Evolutionary conservation across 2,113 vertebrate species (phyloP).

Genomic region (Callopanchax toddi): DNA sequence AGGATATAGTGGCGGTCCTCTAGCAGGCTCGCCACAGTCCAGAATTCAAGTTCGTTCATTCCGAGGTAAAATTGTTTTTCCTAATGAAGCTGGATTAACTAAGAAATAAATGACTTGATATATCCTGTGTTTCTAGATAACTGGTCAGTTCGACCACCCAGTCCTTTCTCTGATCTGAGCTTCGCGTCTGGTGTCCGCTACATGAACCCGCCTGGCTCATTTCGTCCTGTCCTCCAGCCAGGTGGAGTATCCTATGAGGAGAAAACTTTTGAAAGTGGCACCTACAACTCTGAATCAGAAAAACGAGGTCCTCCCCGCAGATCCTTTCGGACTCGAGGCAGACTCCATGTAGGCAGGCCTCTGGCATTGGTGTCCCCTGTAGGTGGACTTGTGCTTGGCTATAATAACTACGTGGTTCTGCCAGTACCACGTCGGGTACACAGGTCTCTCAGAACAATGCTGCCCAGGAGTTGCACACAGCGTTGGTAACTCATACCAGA

Average conservation of each 20-base stretch:
- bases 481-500: too few relatives aligned
- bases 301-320: neutral
- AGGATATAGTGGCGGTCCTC: neutral
- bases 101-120: too few relatives aligned
- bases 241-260: too few relatives aligned
- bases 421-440: neutral
- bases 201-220: neutral
- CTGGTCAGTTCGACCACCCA: too few relatives aligned
- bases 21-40: neutral
- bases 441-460: neutral
- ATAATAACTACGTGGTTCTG: neutral
- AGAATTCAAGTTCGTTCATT: neutral
- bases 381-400: neutral
- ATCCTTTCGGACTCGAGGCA: neutral
- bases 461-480: neutral
- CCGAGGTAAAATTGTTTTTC: neutral
- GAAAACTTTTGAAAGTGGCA: slow-evolving; percentile 14
- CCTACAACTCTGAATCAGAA: slow-evolving; percentile 5
- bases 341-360: neutral
- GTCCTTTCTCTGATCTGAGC: too few relatives aligned
- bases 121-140: too few relatives aligned
- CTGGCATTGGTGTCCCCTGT: neutral
- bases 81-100: too few relatives aligned
- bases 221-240: neutral
- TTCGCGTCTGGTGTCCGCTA: neutral